A percentile compares a stretch with the other conserved stretches of the same genome.
phyloP scores from a whole-genome alignment of 2,797 vertebrate species.

The Siniperca scherzeri region DNA sequence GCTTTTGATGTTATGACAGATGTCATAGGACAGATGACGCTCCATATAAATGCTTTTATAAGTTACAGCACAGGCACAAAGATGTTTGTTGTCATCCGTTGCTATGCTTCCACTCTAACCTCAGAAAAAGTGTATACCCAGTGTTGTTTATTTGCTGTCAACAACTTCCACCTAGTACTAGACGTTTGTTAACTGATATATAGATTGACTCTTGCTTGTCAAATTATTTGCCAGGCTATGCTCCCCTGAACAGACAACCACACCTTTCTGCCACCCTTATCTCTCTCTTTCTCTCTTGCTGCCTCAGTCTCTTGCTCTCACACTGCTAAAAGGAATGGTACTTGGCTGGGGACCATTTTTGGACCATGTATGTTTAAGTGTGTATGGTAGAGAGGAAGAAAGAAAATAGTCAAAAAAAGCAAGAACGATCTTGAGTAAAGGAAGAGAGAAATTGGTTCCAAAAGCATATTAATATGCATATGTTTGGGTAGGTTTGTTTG shows the following conservation, averaged over 20 bases:
- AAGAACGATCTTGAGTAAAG: background rate
- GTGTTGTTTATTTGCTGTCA: slow-evolving; percentile 66
- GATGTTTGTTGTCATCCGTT: slow-evolving; percentile 59
- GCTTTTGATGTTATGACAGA: slow-evolving; percentile 61
- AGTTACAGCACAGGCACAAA: slow-evolving; percentile 41
- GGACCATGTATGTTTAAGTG: slow-evolving; percentile 13
- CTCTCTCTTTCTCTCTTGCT: background rate
- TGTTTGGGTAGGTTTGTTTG: slow-evolving; percentile 61
- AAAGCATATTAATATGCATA: slow-evolving; percentile 51
- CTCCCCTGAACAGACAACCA: slow-evolving; percentile 16
- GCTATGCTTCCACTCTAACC: slow-evolving; percentile 39
- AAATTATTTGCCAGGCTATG: slow-evolving; percentile 36
- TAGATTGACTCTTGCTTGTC: slow-evolving; percentile 61
- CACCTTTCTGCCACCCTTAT: slow-evolving; percentile 16
- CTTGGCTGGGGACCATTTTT: slow-evolving; percentile 16
- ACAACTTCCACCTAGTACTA: slow-evolving; percentile 36
- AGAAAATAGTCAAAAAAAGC: background rate
- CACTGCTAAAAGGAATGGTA: background rate
- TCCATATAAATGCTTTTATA: slow-evolving; percentile 51
- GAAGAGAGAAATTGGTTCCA: slow-evolving; percentile 27
- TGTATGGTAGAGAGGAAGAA: slow-evolving; percentile 12
- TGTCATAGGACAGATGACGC: slow-evolving; percentile 67
- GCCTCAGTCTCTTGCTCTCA: slow-evolving; percentile 10
- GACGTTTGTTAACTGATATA: slow-evolving; percentile 62
- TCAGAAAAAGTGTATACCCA: slow-evolving; percentile 26